These are phyloP conservation scores for Cyclophora albipunctata DNA, from an alignment of 2,888 invertebrate genomes.

Conservation along the genomic window DNA sequence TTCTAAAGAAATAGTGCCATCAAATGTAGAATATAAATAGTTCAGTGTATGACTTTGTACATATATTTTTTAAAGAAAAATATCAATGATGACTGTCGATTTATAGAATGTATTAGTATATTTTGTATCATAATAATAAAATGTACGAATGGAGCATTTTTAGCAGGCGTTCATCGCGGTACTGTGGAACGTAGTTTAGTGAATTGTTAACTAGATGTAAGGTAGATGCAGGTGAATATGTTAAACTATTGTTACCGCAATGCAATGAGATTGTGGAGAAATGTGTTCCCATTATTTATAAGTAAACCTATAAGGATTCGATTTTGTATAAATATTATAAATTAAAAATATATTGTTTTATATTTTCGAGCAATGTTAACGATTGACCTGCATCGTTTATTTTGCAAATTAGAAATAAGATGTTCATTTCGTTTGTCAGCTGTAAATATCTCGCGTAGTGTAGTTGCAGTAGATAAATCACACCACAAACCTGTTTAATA, in stretches of 20 bases:
- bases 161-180: constrained; percentile 24
- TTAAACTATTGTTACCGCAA: constrained; percentile 48
- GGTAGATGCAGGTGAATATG: constrained; percentile 63
- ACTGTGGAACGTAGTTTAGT: constrained; percentile 36
- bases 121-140: constrained; percentile 34
- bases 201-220: constrained; percentile 37
- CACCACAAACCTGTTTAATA: constrained; percentile 53
- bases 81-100: constrained; percentile 38
- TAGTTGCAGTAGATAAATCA: constrained; percentile 58
- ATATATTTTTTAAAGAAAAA: constrained; percentile 52
- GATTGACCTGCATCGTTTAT: constrained; percentile 66
- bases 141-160: constrained; percentile 42
- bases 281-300: constrained; percentile 53
- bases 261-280: constrained; percentile 38
- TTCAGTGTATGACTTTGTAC: constrained; percentile 54
- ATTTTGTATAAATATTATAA: constrained; percentile 32
- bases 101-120: constrained; percentile 28
- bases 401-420: constrained; percentile 37
- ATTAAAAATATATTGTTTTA: constrained; percentile 24
- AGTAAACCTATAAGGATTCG: constrained; percentile 45
- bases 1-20: constrained; percentile 69
- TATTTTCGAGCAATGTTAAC: constrained; percentile 48
- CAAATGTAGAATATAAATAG: constrained; percentile 28
- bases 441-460: constrained; percentile 68
- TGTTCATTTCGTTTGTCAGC: constrained; percentile 56